Evolutionary conservation across 64 coral and sea anemone genomes (phyloP).

Genomic region (Montipora cactus): DNA sequence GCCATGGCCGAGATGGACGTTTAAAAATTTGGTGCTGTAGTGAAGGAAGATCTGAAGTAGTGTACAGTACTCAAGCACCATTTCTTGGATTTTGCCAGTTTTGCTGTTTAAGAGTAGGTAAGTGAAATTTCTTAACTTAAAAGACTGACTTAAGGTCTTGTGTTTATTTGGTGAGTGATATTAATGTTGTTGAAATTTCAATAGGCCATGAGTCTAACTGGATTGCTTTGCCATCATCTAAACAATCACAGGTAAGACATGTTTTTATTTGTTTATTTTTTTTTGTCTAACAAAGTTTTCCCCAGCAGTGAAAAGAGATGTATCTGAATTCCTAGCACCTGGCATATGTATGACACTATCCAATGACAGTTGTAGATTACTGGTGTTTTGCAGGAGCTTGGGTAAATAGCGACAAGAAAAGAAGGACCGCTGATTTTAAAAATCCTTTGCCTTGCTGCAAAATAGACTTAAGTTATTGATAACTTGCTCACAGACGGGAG

Average conservation of each 20-base stretch:
- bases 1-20: conserved; percentile 79
- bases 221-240: conserved; percentile 51
- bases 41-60: conserved; percentile 19
- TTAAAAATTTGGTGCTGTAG: conserved; percentile 51
- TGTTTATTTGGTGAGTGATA: neutral
- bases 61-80: conserved; percentile 3
- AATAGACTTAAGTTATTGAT: too few relatives aligned
- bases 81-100: conserved; percentile 83
- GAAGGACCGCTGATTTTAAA: too few relatives aligned
- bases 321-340: too few relatives aligned
- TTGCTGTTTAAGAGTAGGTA: conserved; percentile 54
- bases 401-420: too few relatives aligned
- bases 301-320: too few relatives aligned
- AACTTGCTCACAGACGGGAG: too few relatives aligned
- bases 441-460: too few relatives aligned
- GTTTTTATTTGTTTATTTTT: neutral
- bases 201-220: conserved; percentile 24
- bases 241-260: conserved; percentile 53
- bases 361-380: too few relatives aligned
- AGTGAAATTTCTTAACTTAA: neutral
- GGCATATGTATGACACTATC: too few relatives aligned
- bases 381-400: too few relatives aligned
- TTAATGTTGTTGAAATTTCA: neutral
- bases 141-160: neutral
- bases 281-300: neutral